Conservation (phyloP, 2,113 vertebrate species). For the Thunnus maccoyii region DNA sequence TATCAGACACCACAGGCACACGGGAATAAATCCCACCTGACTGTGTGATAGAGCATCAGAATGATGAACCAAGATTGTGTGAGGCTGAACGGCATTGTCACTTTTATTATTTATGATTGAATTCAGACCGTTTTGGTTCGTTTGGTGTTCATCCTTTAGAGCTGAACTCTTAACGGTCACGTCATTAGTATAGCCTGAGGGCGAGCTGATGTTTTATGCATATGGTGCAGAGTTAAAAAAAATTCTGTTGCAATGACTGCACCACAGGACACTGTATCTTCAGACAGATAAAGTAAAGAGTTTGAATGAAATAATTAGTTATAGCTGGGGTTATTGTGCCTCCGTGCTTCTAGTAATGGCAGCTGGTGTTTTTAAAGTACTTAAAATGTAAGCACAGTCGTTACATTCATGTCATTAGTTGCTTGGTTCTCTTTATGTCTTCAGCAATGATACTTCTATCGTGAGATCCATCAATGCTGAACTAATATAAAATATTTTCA, state of each 20-base stretch:
- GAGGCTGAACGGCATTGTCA: not conserved
- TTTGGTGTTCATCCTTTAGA: slow-evolving; percentile 19
- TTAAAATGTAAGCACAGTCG: not conserved
- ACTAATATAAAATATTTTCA: not conserved
- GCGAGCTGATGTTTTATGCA: slow-evolving; percentile 49
- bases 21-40: slow-evolving; percentile 47
- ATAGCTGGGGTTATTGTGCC: not conserved
- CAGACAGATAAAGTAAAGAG: not conserved
- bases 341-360: not conserved
- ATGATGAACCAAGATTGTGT: slow-evolving; percentile 18
- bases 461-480: not conserved
- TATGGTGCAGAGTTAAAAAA: slow-evolving; percentile 40
- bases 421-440: not conserved
- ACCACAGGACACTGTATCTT: not conserved
- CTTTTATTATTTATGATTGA: slow-evolving; percentile 27
- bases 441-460: too few relatives aligned
- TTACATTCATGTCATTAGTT: not conserved
- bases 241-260: slow-evolving; percentile 27
- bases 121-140: slow-evolving; percentile 24
- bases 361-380: not conserved
- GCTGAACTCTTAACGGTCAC: slow-evolving; percentile 23
- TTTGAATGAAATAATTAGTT: not conserved
- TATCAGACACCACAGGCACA: slow-evolving; percentile 35
- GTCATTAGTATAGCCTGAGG: slow-evolving; percentile 28
- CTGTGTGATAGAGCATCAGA: slow-evolving; percentile 27